Conservation (phyloP, 2,113 vertebrate species). For the Sylvilagus bachmani region DNA sequence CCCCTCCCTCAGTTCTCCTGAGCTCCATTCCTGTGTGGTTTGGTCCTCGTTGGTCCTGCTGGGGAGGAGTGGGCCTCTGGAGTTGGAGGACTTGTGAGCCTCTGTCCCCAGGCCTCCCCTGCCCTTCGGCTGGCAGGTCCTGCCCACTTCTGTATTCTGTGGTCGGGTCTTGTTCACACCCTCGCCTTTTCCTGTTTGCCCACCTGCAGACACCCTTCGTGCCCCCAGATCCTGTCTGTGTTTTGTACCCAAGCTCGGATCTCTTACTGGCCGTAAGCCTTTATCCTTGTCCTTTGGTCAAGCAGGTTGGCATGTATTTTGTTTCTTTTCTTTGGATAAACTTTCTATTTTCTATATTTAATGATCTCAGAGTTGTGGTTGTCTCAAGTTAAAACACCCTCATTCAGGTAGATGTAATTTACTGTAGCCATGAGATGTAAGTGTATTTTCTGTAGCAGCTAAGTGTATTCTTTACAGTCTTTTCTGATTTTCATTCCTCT, state of each 20-base stretch:
- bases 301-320: background rate
- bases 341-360: constrained; percentile 41
- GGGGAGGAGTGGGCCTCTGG: background rate
- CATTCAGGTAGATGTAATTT: constrained; percentile 22
- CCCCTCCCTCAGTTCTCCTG: background rate
- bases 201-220: background rate
- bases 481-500: background rate
- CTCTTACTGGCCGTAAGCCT: background rate
- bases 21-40: background rate
- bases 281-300: background rate
- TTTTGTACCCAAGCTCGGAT: background rate
- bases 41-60: background rate
- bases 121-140: background rate
- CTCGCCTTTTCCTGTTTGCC: background rate
- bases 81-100: background rate
- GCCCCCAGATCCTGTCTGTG: background rate
- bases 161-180: background rate
- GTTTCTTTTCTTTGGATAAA: constrained; percentile 36
- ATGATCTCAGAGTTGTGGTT: constrained; percentile 31
- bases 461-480: background rate
- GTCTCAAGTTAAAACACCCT: constrained; percentile 14
- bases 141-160: background rate
- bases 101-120: too few relatives aligned
- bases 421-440: background rate
- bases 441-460: background rate